Evolutionary conservation across 2,113 vertebrate genomes (phyloP).

Genomic region (Willisornis vidua): DNA sequence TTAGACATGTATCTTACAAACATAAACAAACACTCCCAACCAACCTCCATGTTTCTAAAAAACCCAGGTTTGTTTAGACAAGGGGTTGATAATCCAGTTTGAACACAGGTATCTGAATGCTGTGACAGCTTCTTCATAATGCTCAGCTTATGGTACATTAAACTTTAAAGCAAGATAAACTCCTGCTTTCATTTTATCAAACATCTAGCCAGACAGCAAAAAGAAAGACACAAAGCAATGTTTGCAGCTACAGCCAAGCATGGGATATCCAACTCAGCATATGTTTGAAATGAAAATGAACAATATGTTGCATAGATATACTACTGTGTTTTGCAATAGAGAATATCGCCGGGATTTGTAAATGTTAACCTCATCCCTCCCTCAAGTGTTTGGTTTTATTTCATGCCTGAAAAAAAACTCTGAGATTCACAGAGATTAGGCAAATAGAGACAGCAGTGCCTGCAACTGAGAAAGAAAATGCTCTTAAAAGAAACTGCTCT

Average conservation of each 20-base stretch:
- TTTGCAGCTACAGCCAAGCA: conserved; percentile 35
- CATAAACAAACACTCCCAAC: conserved; percentile 46
- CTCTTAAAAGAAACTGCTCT: neutral
- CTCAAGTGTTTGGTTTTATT: conserved; percentile 4
- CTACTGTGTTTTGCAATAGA: neutral
- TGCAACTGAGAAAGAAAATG: neutral
- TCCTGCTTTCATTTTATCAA: conserved; percentile 66
- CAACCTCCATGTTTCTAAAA: conserved; percentile 40
- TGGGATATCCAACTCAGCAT: conserved; percentile 1
- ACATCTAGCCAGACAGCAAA: conserved; percentile 50
- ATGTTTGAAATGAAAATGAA: conserved; percentile 59
- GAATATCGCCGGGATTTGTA: conserved; percentile 36
- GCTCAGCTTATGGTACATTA: conserved; percentile 69
- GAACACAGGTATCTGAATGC: conserved; percentile 58
- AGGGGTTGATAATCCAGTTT: conserved; percentile 59
- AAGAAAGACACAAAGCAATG: conserved; percentile 57
- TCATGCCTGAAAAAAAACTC: neutral
- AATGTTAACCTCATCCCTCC: conserved; percentile 23
- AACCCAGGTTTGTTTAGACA: conserved; percentile 66
- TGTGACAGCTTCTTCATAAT: conserved; percentile 69
- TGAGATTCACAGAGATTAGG: neutral
- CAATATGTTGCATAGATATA: conserved; percentile 13
- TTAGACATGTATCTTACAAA: conserved; percentile 14
- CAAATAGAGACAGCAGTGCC: neutral
- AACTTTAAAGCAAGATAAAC: conserved; percentile 70